Base-by-base conservation (phyloP, 2,113 vertebrate species). In the Salvator merianae region DNA sequence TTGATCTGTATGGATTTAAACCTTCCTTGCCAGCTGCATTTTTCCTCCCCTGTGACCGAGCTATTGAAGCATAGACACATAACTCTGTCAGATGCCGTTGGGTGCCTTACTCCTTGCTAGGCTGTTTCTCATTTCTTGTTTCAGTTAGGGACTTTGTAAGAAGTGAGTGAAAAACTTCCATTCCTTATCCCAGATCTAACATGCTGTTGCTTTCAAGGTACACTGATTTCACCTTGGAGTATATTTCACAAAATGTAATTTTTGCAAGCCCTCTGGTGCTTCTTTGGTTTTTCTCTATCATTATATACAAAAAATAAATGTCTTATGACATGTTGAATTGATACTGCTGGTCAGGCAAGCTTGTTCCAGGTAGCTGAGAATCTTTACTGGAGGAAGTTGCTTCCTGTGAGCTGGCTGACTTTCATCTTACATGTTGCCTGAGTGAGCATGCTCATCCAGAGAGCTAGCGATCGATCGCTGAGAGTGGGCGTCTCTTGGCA, bases 401-500 rank as follows among this genome's bases (percentile, higher is more conserved):
- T 79, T 36, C 40, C 14, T 75, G 40, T 43, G n/a, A 7, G 83
- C 16, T 28, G 85, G 66, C 47, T 43, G 75, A 16, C 32, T 87
- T 83, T 82, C 50, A 80, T 73, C 3, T 0, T 0, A 81, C 38
- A 34, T 59, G 47, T 71, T 68, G 71, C 68, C 36, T 72, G n/a
- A 65, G 26, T 36, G 65, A 84, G 80, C 34, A 65, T 36, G 79
- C 24, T 0, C 38, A 40, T 1, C 50, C 63, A 65, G 79, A 28
- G 0, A 2, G 1, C 77, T 63, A 12, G 43, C 59, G 34, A 0
- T 10, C 76, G 71, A 24, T 36, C 86, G 43, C 32, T 81, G 2
- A 0, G 0, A 0, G 28, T 70, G 1, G 0, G 22, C 20, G 62
- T 66, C 34, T 75, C 0, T 38, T 32, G 16, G 66, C 24, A 24